These are phyloP conservation scores for Thumatha senex DNA, from an alignment of 2,888 invertebrate genomes.

Conservation along the genomic window DNA sequence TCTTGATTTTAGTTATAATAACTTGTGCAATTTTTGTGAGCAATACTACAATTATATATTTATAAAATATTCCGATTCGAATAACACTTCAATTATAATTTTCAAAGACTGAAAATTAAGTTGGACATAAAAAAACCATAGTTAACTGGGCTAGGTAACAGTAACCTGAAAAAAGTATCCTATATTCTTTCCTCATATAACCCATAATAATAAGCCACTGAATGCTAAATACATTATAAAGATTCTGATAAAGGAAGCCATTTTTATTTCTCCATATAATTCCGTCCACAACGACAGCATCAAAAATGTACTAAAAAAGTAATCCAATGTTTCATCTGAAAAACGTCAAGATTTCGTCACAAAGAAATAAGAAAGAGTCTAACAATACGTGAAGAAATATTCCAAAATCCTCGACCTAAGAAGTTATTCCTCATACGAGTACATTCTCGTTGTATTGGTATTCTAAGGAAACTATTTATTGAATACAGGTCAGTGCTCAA, in stretches of 20 bases:
- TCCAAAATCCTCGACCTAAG: not conserved
- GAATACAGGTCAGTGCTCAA: no score
- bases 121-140: no score
- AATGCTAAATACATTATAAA: constrained; percentile 27
- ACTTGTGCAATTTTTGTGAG: no score
- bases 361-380: constrained; percentile 36
- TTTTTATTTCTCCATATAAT: constrained; percentile 56
- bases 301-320: constrained; percentile 43
- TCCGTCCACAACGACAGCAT: no score
- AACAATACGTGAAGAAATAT: not conserved
- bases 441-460: not conserved
- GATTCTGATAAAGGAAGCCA: constrained; percentile 27
- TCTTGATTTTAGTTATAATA: no score
- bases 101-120: no score
- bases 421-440: not conserved
- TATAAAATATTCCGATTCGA: no score
- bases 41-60: no score
- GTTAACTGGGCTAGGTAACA: no score
- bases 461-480: not conserved
- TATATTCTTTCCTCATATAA: not conserved
- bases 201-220: constrained; percentile 13
- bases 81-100: no score
- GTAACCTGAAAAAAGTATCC: not conserved
- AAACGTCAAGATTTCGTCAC: constrained; percentile 43
- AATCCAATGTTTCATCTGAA: constrained; percentile 47